These are phyloP conservation scores for Uropsilus gracilis DNA, from an alignment of 2,113 vertebrate species.

Conservation along the genomic window DNA sequence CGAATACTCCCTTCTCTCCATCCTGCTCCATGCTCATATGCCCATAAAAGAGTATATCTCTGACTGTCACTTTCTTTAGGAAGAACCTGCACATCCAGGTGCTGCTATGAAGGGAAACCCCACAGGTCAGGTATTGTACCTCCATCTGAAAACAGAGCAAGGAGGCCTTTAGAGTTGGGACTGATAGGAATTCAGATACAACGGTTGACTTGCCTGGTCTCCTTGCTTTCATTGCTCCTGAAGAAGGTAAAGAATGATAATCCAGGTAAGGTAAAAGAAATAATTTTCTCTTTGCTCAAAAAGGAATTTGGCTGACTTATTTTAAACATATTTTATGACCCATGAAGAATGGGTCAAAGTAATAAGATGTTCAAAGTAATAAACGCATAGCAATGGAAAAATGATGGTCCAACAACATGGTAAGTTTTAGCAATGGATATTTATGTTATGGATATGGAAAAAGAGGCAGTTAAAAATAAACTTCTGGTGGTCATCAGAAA, in stretches of 20 bases:
- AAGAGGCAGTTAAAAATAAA: background rate
- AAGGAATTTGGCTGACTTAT: background rate
- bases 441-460: background rate
- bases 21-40: background rate
- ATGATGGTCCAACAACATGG: background rate
- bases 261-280: background rate
- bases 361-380: background rate
- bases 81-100: background rate
- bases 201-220: background rate
- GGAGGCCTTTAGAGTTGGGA: background rate
- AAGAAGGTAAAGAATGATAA: background rate
- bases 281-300: background rate
- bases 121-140: background rate
- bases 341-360: too few species aligned
- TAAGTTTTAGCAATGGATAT: too few species aligned
- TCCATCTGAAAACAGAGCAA: background rate
- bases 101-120: background rate
- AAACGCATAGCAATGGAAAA: background rate
- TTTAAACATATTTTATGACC: background rate
- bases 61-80: rapidly evolving
- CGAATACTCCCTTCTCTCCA: background rate
- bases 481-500: background rate
- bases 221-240: background rate
- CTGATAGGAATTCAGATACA: too few species aligned
- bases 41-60: background rate